Evolutionary conservation across 1,140 invertebrate species (phyloP), one percentile per base, ranked within the genome.

Genomic region (Episyrphus balteatus): DNA sequence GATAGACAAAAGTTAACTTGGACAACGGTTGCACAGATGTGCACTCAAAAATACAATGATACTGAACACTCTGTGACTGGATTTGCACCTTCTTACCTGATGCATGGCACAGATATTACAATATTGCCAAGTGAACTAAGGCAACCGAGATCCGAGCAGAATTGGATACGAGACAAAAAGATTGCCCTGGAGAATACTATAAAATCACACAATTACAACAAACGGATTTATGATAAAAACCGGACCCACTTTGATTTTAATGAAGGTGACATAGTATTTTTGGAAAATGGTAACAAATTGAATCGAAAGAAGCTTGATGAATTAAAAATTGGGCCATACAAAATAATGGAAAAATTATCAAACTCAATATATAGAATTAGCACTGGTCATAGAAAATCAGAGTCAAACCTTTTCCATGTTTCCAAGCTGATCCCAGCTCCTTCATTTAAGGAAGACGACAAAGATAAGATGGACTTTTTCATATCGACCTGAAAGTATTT

Each of bases 21-120:
- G 68, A 56, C 66, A 56, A 63, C 57, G 9, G 58, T 68, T 42
- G 66, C 62, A 34, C 45, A 56, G 21, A 47, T 61, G 46, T 69
- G 66, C 53, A 47, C 61, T 51, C 38, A 62, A 12, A 60, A 53
- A 53, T 69, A 66, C 54, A 67, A 69, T 56, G 51, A 63, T 17
- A 69, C 61, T 8, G 52, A 52, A 41, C 64, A 67, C 43, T 47
- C 56, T 41, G 55, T 62, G 7, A 65, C 62, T 39, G 55, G 53
- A 11, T 69, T 58, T 53, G 45, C 56, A 32, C 65, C 61, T 51
- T 55, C 49, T 44, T 68, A 66, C 49, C 40, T 65, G 47, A 46
- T 67, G 37, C 26, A 66, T 51, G 63, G 61, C 31, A 55, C 47
- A 42, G 47, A 66, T 55, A 48, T 53, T 33, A 50, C 18, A n/a